phyloP scores from a whole-genome alignment of 2,888 invertebrate genomes.

The Agriotes lineatus region DNA sequence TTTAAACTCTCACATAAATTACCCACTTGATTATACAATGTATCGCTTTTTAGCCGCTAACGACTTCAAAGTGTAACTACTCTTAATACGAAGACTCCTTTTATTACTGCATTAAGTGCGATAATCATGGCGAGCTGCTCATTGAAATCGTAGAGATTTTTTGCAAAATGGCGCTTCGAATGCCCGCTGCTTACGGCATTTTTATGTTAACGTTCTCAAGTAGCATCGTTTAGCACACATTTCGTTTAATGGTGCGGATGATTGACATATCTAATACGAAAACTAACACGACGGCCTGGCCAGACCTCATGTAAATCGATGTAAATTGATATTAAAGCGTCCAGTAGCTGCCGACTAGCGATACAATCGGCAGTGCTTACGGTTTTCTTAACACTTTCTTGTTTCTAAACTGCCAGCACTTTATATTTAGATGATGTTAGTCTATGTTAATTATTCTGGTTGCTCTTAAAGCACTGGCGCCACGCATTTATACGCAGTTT shows the following conservation, averaged over 20 bases:
- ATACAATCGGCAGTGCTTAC: slow-evolving; percentile 26
- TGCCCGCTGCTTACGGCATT: slow-evolving; percentile 8
- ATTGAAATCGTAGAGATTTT: neutral
- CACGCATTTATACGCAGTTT: slow-evolving; percentile 5
- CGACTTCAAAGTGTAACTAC: slow-evolving; percentile 19
- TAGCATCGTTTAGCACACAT: slow-evolving; percentile 18
- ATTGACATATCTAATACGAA: slow-evolving; percentile 41
- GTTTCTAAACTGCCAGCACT: neutral
- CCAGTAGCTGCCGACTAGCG: slow-evolving; percentile 23
- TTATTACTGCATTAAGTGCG: slow-evolving; percentile 15
- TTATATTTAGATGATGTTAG: slow-evolving; percentile 17
- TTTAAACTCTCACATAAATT: slow-evolving; percentile 40
- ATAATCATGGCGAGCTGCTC: slow-evolving; percentile 3
- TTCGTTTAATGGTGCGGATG: slow-evolving; percentile 30
- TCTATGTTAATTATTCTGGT: slow-evolving; percentile 7
- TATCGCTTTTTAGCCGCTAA: slow-evolving; percentile 30
- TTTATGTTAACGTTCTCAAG: slow-evolving; percentile 9
- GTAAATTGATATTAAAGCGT: slow-evolving; percentile 29
- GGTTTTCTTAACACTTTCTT: slow-evolving; percentile 24
- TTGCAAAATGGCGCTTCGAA: neutral
- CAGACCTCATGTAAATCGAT: slow-evolving; percentile 26
- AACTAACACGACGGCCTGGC: slow-evolving; percentile 31
- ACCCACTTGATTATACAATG: slow-evolving; percentile 40
- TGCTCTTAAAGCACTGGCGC: neutral
- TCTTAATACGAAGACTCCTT: slow-evolving; percentile 13